Percentiles rank a stretch among this genome's conserved stretches.
Evolutionary conservation across 2,113 vertebrate genomes (phyloP).

Genomic region (Pedionomus torquatus): DNA sequence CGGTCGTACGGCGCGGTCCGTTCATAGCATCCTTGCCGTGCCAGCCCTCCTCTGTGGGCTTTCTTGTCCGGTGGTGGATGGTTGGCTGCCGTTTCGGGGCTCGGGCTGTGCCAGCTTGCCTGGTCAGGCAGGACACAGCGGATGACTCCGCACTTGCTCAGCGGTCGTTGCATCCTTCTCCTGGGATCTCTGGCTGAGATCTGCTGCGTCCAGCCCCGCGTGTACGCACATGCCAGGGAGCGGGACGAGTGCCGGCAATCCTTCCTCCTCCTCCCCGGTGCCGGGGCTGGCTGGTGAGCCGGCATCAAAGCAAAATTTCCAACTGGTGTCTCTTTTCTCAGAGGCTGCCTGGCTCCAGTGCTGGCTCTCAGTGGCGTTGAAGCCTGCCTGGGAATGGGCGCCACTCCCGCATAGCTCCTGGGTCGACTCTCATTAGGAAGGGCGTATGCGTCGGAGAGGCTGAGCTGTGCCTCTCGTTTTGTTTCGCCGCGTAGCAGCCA

Average conservation of each 20-base stretch:
- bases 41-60: not conserved
- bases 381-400: slow-evolving; percentile 48
- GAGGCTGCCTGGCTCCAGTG: slow-evolving; percentile 16
- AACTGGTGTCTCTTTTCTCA: not conserved
- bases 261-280: not conserved
- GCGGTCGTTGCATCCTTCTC: not conserved
- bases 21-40: not conserved
- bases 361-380: not conserved
- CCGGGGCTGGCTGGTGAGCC: not conserved
- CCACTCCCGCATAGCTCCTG: slow-evolving; percentile 44
- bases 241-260: not conserved
- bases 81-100: not conserved
- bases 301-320: slow-evolving; percentile 33
- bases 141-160: not conserved
- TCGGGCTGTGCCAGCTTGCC: not conserved
- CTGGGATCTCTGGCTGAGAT: not conserved
- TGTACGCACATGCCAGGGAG: not conserved
- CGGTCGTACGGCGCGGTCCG: rapidly evolving
- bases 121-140: not conserved
- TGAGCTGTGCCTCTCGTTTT: not conserved
- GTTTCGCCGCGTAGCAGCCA: rapidly evolving
- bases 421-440: slow-evolving; percentile 49
- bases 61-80: rapidly evolving
- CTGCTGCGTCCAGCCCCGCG: not conserved
- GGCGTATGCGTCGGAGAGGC: not conserved